Base-by-base conservation (phyloP, 2,113 vertebrate species). In the Osmerus mordax region DNA sequence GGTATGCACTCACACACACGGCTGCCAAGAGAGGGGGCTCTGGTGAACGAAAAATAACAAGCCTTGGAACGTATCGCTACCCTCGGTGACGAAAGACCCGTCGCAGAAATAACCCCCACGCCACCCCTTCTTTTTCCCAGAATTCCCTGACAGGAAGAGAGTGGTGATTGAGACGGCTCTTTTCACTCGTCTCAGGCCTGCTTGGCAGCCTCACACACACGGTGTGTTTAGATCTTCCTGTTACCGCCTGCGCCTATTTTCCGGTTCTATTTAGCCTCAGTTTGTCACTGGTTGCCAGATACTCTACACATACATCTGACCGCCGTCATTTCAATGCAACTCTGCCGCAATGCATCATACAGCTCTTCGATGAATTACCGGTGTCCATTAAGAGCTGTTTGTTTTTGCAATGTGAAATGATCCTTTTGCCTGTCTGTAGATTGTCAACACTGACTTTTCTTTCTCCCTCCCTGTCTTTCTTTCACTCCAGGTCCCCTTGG, bases 401-500 rank as follows among this genome's bases (percentile, higher is more conserved):
- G 81, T 80, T 86, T 87, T 79, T 77, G 77, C 74, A 65, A 79
- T 67, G 74, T 70, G 76, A 67, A 78, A 77, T 77, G 72, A 79
- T 19, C 77, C 8, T 28, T 53, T 70, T 62, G 54, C 28, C 12
- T 58, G 13, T 47, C 74, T 80, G 51, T 65, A 62, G 52, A 23
- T 3, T 13, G 16, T 18, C 16, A 63, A 18, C 28, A 63, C 61
- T 16, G 21, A 60, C n/a, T 11, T 23, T 3, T 25, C 3, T 21
- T 18, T 60, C 58, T 65, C 19, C 60, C 53, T 80, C 47, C 62
- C 64, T 69, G 13, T 69, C 16, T 70, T 21, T 60, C 53, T 29
- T 47, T 89, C 36, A 81, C 60, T 86, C 53, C 82, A 99, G 97
- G 94, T 94, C 75, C 91, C 94, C 3, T 83, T 93, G 84, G 93